Conservation (phyloP, 2,797 vertebrate species). For the Sparidentex hasta region DNA sequence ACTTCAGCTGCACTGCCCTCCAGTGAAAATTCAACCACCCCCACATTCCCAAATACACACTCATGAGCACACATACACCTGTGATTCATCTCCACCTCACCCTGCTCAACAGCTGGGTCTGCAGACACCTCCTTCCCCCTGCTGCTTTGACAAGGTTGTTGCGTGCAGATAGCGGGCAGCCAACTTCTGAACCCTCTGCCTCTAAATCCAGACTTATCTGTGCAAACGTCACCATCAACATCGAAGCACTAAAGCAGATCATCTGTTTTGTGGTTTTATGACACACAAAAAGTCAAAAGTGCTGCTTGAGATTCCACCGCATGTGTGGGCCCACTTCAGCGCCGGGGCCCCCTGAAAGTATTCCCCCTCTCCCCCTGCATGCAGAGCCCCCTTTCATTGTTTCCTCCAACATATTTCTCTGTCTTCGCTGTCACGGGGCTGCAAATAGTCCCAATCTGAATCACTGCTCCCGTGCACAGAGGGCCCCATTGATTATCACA, state of each 20-base stretch:
- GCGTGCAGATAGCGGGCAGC: slow-evolving; percentile 44
- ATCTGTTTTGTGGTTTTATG: background rate
- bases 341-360: slow-evolving; percentile 29
- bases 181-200: slow-evolving; percentile 42
- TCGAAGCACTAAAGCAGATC: background rate
- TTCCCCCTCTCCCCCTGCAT: background rate
- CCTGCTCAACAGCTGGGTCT: slow-evolving; percentile 58
- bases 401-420: slow-evolving; percentile 16
- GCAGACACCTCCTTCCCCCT: slow-evolving; percentile 63
- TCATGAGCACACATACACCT: slow-evolving; percentile 13
- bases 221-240: background rate
- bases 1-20: background rate
- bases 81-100: slow-evolving; percentile 55
- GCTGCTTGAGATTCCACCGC: slow-evolving; percentile 5
- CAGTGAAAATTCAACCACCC: background rate
- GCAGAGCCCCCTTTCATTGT: slow-evolving; percentile 21
- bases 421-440: slow-evolving; percentile 17
- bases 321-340: background rate
- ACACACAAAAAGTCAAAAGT: background rate
- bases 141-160: slow-evolving; percentile 71
- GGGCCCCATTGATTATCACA: slow-evolving; percentile 25
- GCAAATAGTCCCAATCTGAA: slow-evolving; percentile 8
- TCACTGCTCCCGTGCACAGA: background rate
- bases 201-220: slow-evolving; percentile 35
- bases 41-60: background rate